Percentiles rank a stretch among this genome's conserved stretches.
Conservation (phyloP, 2,113 vertebrate species). For the Grammomys dolichurus region DNA sequence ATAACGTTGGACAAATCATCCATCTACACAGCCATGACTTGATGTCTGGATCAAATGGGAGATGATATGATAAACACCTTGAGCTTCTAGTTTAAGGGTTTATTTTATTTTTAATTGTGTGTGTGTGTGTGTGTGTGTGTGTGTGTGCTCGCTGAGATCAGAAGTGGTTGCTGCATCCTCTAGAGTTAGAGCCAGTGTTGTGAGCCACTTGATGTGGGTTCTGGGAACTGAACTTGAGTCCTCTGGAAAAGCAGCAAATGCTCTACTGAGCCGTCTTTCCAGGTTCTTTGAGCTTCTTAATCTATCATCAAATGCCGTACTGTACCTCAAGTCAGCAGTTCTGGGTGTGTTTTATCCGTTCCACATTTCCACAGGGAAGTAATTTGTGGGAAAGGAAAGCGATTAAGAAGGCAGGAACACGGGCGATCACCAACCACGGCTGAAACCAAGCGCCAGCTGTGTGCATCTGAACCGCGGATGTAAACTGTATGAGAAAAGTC, state of each 20-base stretch:
- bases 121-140: not conserved
- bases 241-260: not conserved
- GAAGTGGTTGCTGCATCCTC: not conserved
- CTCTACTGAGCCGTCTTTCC: not conserved
- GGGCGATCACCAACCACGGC: not conserved
- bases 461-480: not conserved
- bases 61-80: not conserved
- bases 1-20: not conserved
- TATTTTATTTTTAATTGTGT: not conserved
- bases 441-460: not conserved
- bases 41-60: not conserved
- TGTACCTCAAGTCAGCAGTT: not conserved
- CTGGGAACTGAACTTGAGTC: not conserved
- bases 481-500: not conserved
- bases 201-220: not conserved
- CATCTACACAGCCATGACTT: not conserved
- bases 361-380: slow-evolving; percentile 3
- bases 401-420: not conserved
- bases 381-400: not conserved
- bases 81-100: not conserved
- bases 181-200: not conserved
- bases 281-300: not conserved
- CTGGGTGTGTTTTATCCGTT: not conserved
- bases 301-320: not conserved
- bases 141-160: not conserved